Evolutionary conservation across 2,888 invertebrate genomes (phyloP), one percentile per base, ranked within the genome.

Genomic region (Cataglyphis rosenhaueri): DNA sequence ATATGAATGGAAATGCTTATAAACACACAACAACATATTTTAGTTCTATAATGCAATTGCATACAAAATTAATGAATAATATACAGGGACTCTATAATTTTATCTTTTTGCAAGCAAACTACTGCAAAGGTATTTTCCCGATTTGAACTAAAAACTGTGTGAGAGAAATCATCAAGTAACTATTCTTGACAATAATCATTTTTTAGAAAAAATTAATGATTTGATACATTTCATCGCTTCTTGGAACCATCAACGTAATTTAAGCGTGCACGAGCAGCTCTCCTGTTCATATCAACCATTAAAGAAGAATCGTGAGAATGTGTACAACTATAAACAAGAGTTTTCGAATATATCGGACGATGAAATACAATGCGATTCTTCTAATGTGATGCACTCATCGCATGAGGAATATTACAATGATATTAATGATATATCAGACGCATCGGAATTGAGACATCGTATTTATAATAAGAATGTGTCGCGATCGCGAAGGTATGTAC

Each of bases 211-310:
- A 85, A 82, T 89, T 4, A 35, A 59, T 25, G 61, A 82, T 0
- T 57, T 90, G 21, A 74, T 91, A 15, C 87, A 85, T 21, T 89
- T 90, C 18, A 68, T 86, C 15, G 75, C 82, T 52, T 89, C 88
- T 1, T 91, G 92, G 91, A 89, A 48, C 18, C 18, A 85, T 41
- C 89, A 84, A 21, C 84, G 81, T 18, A 90, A 85, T 78, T 79
- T 87, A 3, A 66, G 82, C 0, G 88, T 89, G 3, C 87, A 88
- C 10, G 94, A 94, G 81, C 92, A 93, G 44, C 86, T 94, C 25
- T 93, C 94, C 10, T 94, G 94, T 57, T 93, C 94, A 0, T 94
- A 94, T 76, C 55, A 91, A 9, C 87, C 93, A 0, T 87, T 92
- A 2, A 92, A 86, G 48, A 93, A 91, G 74, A 32, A 78, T 59